phyloP scores from a whole-genome alignment of 1,140 invertebrate genomes.

The Brachionus rotundiformis region DNA sequence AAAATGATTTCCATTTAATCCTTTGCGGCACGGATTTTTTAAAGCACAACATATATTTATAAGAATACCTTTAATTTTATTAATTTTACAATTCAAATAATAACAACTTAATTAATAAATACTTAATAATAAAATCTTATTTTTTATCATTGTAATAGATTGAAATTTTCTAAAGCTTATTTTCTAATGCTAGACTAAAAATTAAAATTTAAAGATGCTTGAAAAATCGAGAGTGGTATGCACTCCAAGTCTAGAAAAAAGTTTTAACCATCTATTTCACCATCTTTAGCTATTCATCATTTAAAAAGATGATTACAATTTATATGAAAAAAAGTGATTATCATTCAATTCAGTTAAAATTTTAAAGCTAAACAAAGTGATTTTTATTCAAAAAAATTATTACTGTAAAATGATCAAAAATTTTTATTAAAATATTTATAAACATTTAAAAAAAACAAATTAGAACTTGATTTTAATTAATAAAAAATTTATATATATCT shows the following conservation, averaged over 20 bases:
- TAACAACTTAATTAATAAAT: background rate
- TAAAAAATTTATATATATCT: too few species aligned
- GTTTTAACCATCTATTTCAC: background rate
- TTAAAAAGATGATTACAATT: background rate
- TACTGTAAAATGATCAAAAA: background rate
- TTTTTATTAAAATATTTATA: too few species aligned
- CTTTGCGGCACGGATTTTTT: slow-evolving; percentile 15
- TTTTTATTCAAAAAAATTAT: background rate
- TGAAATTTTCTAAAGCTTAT: background rate
- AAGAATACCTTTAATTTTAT: background rate
- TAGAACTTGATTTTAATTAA: too few species aligned
- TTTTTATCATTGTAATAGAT: background rate
- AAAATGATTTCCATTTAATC: slow-evolving; percentile 19
- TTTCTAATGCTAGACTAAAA: background rate
- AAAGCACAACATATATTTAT: background rate
- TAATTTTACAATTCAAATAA: background rate
- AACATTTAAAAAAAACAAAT: too few species aligned
- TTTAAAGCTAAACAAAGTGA: background rate
- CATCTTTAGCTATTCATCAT: background rate
- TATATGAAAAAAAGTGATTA: background rate
- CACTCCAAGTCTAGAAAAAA: background rate
- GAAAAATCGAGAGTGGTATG: background rate
- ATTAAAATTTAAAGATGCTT: background rate
- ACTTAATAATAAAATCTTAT: background rate
- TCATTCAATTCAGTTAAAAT: background rate